Conservation (phyloP, 2,797 vertebrate species). For the Eurystomus glaucurus region DNA sequence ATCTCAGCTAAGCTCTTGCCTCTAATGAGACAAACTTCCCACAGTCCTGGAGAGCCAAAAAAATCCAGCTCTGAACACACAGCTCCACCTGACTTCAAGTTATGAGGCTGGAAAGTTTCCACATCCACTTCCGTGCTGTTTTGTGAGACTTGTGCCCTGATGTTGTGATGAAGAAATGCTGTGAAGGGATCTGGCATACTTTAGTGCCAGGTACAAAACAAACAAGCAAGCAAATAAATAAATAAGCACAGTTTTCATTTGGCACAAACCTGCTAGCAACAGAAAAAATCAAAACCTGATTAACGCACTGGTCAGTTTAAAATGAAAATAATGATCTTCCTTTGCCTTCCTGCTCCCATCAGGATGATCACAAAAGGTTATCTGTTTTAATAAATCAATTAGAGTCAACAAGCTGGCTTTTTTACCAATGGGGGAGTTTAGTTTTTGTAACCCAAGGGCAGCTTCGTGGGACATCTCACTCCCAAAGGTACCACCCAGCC, state of each 20-base stretch:
- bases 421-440: background rate
- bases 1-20: background rate
- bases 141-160: background rate
- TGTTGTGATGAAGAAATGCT: background rate
- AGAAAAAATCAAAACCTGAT: slow-evolving; percentile 62
- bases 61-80: background rate
- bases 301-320: slow-evolving; percentile 55
- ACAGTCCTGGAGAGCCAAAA: background rate
- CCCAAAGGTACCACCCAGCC: rapidly evolving
- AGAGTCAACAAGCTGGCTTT: background rate
- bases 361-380: slow-evolving; percentile 18
- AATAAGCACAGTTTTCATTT: background rate
- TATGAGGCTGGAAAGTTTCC: background rate
- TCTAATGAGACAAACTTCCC: background rate
- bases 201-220: slow-evolving; percentile 36
- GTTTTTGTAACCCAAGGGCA: background rate
- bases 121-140: background rate
- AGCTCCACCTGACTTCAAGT: background rate
- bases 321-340: slow-evolving; percentile 51
- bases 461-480: background rate
- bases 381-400: slow-evolving; percentile 61
- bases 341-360: slow-evolving; percentile 50
- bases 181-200: background rate
- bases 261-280: slow-evolving; percentile 29
- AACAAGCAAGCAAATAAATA: background rate